phyloP scores from a whole-genome alignment of 2,113 vertebrate genomes.

The Promerops cafer region DNA sequence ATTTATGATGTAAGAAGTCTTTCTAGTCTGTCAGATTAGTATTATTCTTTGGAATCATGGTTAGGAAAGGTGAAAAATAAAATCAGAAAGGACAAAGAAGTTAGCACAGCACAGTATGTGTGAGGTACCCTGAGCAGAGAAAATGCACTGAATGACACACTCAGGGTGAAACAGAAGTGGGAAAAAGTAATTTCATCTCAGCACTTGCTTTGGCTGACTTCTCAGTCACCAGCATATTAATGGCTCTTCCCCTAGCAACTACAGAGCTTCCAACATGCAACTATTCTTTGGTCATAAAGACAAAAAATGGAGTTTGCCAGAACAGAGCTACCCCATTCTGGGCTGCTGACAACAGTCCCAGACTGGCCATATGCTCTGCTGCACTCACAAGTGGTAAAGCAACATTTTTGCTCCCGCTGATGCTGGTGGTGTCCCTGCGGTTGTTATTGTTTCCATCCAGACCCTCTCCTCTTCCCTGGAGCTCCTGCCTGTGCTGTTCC shows the following conservation, averaged over 20 bases:
- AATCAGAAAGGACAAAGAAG: constrained; percentile 37
- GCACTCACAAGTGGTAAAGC: constrained; percentile 61
- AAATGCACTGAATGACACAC: background rate
- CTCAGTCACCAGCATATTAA: constrained; percentile 42
- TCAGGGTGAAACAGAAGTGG: constrained; percentile 7
- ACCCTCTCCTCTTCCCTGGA: constrained; percentile 19
- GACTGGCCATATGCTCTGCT: constrained; percentile 66
- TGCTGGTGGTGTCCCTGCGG: background rate
- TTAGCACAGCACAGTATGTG: background rate
- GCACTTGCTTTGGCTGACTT: constrained; percentile 58
- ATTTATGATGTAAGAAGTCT: background rate
- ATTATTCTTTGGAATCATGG: background rate
- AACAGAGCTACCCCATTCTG: constrained; percentile 49
- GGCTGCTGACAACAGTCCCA: constrained; percentile 60
- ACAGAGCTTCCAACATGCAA: constrained; percentile 57
- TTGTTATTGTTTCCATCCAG: constrained; percentile 41
- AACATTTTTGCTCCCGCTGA: constrained; percentile 63
- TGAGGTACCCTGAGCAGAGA: background rate
- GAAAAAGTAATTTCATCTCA: constrained; percentile 54
- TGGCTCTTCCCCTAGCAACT: constrained; percentile 56
- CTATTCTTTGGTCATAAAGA: constrained; percentile 54
- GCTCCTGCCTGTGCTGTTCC: constrained; percentile 24
- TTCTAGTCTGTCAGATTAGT: background rate
- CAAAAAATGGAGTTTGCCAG: constrained; percentile 46
- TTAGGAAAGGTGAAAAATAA: constrained; percentile 34